A percentile compares a stretch with the other conserved stretches of the same genome.
Conservation (phyloP, 2,888 invertebrate genomes). For the Calliphora vomitoria region DNA sequence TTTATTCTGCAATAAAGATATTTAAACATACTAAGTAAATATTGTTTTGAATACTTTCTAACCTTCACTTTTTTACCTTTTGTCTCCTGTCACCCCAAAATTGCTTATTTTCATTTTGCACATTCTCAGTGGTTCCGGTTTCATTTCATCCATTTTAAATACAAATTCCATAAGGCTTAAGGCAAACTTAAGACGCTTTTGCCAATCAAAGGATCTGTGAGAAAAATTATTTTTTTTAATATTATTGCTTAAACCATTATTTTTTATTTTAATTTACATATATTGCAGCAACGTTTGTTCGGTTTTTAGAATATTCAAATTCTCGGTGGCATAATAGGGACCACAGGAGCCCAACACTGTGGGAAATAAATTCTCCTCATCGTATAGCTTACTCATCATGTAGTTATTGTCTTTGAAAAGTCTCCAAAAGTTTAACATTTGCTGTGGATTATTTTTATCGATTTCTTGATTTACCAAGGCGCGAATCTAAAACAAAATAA, state of each 20-base stretch:
- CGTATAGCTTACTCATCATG: slow-evolving; percentile 84
- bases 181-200: slow-evolving; percentile 81
- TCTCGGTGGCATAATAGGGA: slow-evolving; percentile 83
- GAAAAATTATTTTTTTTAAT: not conserved
- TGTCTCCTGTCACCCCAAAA: slow-evolving; percentile 82
- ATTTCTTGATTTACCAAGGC: slow-evolving; percentile 83
- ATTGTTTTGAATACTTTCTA: not conserved
- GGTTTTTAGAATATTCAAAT: slow-evolving; percentile 80
- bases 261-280: slow-evolving; percentile 78
- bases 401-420: slow-evolving; percentile 84
- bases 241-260: not conserved
- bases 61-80: slow-evolving; percentile 74
- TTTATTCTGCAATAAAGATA: slow-evolving; percentile 77
- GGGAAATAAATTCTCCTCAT: slow-evolving; percentile 83
- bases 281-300: slow-evolving; percentile 81
- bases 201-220: slow-evolving; percentile 80
- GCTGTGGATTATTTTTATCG: slow-evolving; percentile 81
- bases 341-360: slow-evolving; percentile 83
- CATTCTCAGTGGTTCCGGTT: slow-evolving; percentile 83
- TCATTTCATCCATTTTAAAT: slow-evolving; percentile 82
- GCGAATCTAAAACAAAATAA: slow-evolving; percentile 78
- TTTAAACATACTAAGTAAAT: too few relatives aligned
- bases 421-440: slow-evolving; percentile 83
- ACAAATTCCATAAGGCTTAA: slow-evolving; percentile 83
- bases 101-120: slow-evolving; percentile 82